Evolutionary conservation across 2,888 invertebrate species (phyloP), one percentile per base, ranked within the genome.

Genomic region (Caenorhabditis panamensis): DNA sequence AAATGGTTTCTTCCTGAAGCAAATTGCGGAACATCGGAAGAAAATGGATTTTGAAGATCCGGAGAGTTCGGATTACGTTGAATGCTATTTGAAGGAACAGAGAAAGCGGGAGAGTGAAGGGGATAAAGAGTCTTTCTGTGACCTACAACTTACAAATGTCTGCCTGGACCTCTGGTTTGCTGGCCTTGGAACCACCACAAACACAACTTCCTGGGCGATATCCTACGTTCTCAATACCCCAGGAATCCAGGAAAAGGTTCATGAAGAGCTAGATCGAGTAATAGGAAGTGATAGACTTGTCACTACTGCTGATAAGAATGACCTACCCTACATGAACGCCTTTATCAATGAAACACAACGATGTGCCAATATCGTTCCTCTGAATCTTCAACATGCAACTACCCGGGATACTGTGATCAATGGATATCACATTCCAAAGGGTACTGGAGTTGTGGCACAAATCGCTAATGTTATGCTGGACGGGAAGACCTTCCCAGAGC

Each of bases 201-300:
- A 31, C 31, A 31, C 31, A 4, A 31, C 31, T 31, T 31, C 51
- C 26, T 79, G 79, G 79, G 49, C 49, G 1, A 56, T 79, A 9
- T 53, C 31, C 20, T 79, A 73, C 31, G 37, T 67, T 16, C 26
- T 79, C 54, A 73, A 79, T 26, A 31, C 69, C 26, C 79, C 73
- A 2, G 61, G 54, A 16, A 75, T 80, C 4, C 84, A 82, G 51
- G 72, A 79, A 28, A 83, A 72, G 24, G 49, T 84, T 18, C 82
- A 83, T 47, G 81, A 80, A 22, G 85, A 85, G 61, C 9, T 85
- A 62, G 75, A 80, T 28, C 37, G 67, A 18, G 80, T 82, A 0
- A 66, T 84, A 2, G 84, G 84, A 37, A 61, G 69, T n/a, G 85
- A 85, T 22, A 62, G 82, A 11, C 24, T 82, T 11, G 58, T 84